Base-by-base conservation (phyloP, 2,113 vertebrate genomes). In the Echinops telfairi region DNA sequence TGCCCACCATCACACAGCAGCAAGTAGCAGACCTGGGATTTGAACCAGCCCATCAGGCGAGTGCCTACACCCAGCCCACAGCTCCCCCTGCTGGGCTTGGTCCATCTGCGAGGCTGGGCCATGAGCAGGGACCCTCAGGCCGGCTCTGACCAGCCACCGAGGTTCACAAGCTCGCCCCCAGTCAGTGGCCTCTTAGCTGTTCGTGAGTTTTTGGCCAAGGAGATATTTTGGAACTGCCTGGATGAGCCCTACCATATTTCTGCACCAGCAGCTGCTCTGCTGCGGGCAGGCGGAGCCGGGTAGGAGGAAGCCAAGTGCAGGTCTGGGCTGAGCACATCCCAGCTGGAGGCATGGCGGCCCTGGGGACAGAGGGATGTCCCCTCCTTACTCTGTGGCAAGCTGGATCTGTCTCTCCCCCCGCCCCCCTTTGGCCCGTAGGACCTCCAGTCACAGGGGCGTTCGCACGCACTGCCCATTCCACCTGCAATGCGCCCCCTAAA, bases 151-250 rank as follows among this genome's bases (percentile, higher is more conserved):
- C 36, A 12, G 53, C 40, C 3, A 0, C 20, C 73, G 10, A 4
- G 19, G 79, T 47, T 79, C 6, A 73, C 0, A 10, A 12, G 2
- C 2, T 36, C 22, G 0, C 43, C 90, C 57, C 83, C 95, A 66
- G 89, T 58, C 84, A 4, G 31, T 2, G 31, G 94, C 87, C 91
- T 92, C 89, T 95, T 75, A 80, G 79, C 91, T 47, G 62, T 73
- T 14, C 2, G 89, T 66, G 87, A 81, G 85, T 11, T 94, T 94
- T 47, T 23, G 58, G 96, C 95, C 87, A 62, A 95, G 94, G 85
- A 95, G 92, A 91, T 96, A 78, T 91, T 95, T 94, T 94, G 87
- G 95, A 92, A 92, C 90, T n/a, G 87, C 89, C 62, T 76, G 80
- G 91, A 36, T 0, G 70, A 70, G 75, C 95, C 95, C 89, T 88